Conservation (phyloP, 2,113 vertebrate species). For the Conger conger region DNA sequence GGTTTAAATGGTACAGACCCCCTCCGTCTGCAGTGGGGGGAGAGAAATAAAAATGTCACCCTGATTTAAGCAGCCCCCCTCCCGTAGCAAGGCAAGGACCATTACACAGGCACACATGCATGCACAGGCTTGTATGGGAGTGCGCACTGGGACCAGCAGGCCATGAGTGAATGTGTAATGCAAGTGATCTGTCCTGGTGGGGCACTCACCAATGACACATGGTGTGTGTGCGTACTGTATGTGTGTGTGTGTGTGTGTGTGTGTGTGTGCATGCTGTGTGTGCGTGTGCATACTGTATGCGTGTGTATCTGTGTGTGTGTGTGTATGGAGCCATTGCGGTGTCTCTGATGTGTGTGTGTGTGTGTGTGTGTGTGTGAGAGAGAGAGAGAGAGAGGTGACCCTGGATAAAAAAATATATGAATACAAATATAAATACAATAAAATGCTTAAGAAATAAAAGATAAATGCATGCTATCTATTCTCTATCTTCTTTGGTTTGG, state of each 20-base stretch:
- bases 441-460: not conserved
- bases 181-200: not conserved
- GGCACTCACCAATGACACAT: not conserved
- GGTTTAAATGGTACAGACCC: conserved; percentile 56
- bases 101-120: not conserved
- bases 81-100: not conserved
- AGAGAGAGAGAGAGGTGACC: no score
- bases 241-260: not conserved
- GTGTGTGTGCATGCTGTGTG: no score
- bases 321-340: no score
- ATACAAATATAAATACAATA: not conserved
- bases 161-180: not conserved
- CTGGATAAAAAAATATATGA: not conserved
- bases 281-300: not conserved
- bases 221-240: not conserved
- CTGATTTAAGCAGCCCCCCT: conserved; percentile 52
- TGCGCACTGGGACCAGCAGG: not conserved
- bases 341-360: no score
- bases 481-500: conserved; percentile 22
- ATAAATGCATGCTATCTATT: not conserved
- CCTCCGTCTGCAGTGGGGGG: conserved; percentile 32
- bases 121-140: not conserved
- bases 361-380: no score
- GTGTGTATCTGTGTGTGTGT: no score
- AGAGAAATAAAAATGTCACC: conserved; percentile 53